Base-by-base conservation (phyloP, 1,140 invertebrate genomes). In the Drosophila melanica region DNA sequence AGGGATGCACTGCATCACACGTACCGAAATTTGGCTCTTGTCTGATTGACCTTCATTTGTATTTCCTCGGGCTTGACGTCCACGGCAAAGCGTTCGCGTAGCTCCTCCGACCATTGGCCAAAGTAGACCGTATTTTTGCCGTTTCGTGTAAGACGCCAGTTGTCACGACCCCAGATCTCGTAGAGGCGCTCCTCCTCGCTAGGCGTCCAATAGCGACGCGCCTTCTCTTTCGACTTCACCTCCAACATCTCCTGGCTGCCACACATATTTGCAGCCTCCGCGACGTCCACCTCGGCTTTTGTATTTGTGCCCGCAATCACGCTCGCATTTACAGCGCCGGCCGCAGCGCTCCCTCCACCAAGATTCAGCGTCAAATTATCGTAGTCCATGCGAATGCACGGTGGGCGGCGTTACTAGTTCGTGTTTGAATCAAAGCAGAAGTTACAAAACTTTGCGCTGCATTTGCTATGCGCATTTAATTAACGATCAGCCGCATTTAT, bases 1-100 rank as follows among this genome's bases (percentile, higher is more conserved):
- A 35, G 33, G n/a, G 37, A n/a, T 1, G 1, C 12, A 3, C 39
- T n/a, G n/a, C 8, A 2, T 6, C 9, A n/a, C 20, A 68, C 77
- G 48, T 18, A 91, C 90, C 90, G 80, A 58, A 82, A 91, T 42
- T 91, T 91, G 11, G 90, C 90, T 14, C 90, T 72, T 5, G 90
- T 91, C 65, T 91, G 90, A 57, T 91, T 91, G 8, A 91, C 90
- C 53, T 91, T 91, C 74, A 90, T 87, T 47, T 91, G 90, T 20
- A 91, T 89, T 44, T 91, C 90, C 53, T 91, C 90, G 1, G 82
- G 82, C 51, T 91, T 91, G 2, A 91, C 81, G 33, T 91, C 90
- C 6, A 91, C 81, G 0, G 67, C 58, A 33, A 73, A 91, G 0
- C 90, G 78, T 10, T 85, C 84, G n/a, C 72, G 84, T 35, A 91